A percentile compares a stretch with the other conserved stretches of the same genome.
Conservation (phyloP, 2,113 vertebrate species). For the Nothoprocta pentlandii region DNA sequence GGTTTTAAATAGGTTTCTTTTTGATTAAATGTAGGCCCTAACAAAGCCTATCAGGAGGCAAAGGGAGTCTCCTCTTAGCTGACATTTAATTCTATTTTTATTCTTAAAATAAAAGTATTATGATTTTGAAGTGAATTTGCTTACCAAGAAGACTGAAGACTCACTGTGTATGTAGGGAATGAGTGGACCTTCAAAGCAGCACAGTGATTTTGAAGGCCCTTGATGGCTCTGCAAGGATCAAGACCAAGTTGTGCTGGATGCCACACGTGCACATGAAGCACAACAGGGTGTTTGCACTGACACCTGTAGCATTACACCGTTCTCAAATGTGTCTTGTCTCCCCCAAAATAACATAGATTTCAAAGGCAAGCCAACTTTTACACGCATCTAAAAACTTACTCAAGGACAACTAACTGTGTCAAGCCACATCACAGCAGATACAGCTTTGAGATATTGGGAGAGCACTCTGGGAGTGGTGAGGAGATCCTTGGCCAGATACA, state of each 20-base stretch:
- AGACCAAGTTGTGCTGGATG: not conserved
- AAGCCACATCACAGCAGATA: not conserved
- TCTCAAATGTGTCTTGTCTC: not conserved
- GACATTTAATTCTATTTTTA: not conserved
- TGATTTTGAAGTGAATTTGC: not conserved
- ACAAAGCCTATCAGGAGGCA: not conserved
- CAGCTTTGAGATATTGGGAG: not conserved
- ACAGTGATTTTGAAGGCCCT: not conserved
- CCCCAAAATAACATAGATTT: not conserved
- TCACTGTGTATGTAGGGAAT: not conserved
- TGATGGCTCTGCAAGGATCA: not conserved
- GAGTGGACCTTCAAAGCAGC: not conserved
- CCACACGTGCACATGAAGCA: accelerated
- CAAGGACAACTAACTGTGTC: not conserved
- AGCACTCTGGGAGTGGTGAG: not conserved
- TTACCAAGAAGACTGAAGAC: not conserved
- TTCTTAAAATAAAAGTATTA: not conserved
- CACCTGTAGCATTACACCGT: not conserved
- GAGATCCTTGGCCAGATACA: not conserved
- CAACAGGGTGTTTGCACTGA: not conserved
- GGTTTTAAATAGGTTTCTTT: not conserved
- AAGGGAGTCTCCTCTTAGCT: not conserved
- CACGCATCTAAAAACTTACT: not conserved
- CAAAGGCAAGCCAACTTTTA: not conserved
- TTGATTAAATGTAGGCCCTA: not conserved